Base-by-base conservation (phyloP, 1,140 invertebrate genomes). In the Vollenhovia emeryi region DNA sequence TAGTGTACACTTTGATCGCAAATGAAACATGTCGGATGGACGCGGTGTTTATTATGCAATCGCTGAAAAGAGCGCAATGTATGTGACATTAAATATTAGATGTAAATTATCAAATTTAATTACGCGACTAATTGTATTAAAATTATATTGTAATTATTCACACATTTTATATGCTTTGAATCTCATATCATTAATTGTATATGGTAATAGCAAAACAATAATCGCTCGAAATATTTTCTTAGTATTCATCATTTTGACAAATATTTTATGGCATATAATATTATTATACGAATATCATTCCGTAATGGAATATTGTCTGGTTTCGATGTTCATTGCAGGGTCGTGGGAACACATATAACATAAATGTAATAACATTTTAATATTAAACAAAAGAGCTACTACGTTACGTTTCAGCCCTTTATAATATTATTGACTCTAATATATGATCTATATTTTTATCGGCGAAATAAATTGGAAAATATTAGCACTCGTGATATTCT, bases 241-340 rank as follows among this genome's bases (percentile, higher is more conserved):
- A 27, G 6, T 43, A 45, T 76, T 52, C 18, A 52, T 24, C 5
- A 66, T 36, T 79, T 40, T 36, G 7, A 36, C 13, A 13, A 62
- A 66, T 64, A 78, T 64, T 64, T 36, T 36, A 18, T 13, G 21
- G 1, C 7, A 48, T 48, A 8, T 27, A 36, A 24, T 45, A 30
- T n/a, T 21, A 13, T 18, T 36, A 27, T 79, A 40, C 24, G 9
- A 13, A 66, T n/a, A n/a, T 24, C 2, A 66, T 52, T 50, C 30
- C n/a, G 2, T 50, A 78, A 78, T 78, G 30, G 43, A 43, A 62
- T 45, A 30, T 76, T 27, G 66, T 40, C n/a, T n/a, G 21, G 15
- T n/a, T 79, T 50, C 30, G 13, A 50, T 78, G 33, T 78, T 79
- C 66, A 79, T 79, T 52, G 21, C 59, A 45, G 13, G 13, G 9